Percentiles rank a stretch among this genome's conserved stretches.
phyloP scores from a whole-genome alignment of 1,140 invertebrate genomes.

The Grapholita molesta region DNA sequence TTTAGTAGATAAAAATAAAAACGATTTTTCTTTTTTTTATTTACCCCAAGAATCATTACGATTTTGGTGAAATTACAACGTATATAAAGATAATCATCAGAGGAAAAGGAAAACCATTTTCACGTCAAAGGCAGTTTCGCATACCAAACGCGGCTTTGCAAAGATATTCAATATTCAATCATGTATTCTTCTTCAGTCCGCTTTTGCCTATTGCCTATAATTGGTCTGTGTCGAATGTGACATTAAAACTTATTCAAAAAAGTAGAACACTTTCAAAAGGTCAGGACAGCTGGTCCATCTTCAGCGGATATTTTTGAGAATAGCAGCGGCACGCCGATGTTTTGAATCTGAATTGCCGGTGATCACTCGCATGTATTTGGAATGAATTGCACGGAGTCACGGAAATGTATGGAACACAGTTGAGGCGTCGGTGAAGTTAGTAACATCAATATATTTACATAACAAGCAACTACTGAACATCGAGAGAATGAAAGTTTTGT shows the following conservation, averaged over 20 bases:
- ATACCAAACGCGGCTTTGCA: no score
- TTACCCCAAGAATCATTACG: no score
- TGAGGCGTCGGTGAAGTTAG: background rate
- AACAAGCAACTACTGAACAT: background rate
- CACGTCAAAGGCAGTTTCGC: no score
- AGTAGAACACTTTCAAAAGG: background rate
- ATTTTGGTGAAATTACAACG: no score
- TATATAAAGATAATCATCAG: no score
- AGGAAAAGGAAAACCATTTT: no score
- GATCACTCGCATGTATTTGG: background rate
- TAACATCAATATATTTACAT: background rate
- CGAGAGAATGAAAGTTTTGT: background rate
- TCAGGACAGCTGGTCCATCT: no score
- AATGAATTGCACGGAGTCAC: background rate
- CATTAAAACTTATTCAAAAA: background rate
- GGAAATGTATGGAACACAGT: background rate
- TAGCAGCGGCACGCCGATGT: background rate
- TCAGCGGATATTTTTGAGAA: background rate
- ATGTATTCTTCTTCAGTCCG: no score
- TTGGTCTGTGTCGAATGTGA: background rate
- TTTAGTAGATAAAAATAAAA: no score
- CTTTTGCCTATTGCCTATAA: no score
- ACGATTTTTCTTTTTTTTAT: no score
- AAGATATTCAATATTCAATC: no score
- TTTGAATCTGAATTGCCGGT: constrained; percentile 11